Conservation (phyloP, 2,113 vertebrate species). For the Butorides virescens region DNA sequence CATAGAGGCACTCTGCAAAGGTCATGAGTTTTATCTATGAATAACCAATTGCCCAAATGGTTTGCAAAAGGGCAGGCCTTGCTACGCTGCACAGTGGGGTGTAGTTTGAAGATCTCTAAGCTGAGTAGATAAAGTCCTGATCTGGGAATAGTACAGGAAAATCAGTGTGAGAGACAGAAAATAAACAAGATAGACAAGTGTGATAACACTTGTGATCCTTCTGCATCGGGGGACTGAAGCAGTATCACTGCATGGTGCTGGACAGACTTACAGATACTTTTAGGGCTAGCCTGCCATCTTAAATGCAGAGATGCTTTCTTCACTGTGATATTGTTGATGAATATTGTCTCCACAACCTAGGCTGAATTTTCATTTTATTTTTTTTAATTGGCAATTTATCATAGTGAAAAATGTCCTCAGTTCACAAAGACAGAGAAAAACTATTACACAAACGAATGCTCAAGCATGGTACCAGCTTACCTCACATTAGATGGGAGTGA, state of each 20-base stretch:
- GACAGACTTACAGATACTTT: not conserved
- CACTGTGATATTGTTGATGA: not conserved
- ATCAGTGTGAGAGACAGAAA: not conserved
- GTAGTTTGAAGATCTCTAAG: not conserved
- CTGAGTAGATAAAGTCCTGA: not conserved
- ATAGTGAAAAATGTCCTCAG: not conserved
- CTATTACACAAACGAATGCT: not conserved
- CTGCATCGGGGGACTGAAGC: not conserved
- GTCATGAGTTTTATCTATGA: not conserved
- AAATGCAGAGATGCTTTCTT: not conserved
- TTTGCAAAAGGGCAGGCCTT: not conserved
- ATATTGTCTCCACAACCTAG: not conserved
- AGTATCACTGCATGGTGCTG: not conserved
- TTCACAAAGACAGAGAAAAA: slow-evolving; percentile 17
- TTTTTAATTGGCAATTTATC: not conserved
- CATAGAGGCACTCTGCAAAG: not conserved
- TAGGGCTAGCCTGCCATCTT: not conserved
- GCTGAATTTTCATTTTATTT: not conserved
- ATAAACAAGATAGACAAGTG: not conserved
- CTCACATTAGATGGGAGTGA: not conserved
- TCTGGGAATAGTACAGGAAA: not conserved
- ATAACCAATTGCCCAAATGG: not conserved
- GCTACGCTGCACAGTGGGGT: not conserved
- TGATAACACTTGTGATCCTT: not conserved
- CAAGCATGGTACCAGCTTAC: not conserved